phyloP scores from a whole-genome alignment of 2,797 vertebrate species.

The Macropodus opercularis region DNA sequence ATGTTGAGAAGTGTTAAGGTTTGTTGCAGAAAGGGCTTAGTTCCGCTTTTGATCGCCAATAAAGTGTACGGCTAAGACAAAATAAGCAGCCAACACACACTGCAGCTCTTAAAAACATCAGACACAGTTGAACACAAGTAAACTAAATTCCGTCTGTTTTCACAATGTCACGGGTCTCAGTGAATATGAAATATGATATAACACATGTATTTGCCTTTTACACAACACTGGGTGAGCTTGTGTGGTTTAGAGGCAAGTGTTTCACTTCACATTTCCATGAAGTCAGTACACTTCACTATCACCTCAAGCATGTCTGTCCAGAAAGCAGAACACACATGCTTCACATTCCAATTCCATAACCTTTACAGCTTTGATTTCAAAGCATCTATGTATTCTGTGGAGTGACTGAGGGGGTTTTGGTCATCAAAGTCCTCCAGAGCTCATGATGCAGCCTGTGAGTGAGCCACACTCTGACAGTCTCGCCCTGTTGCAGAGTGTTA shows the following conservation, averaged over 20 bases:
- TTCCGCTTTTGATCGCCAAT: slow-evolving; percentile 53
- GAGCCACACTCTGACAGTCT: slow-evolving; percentile 24
- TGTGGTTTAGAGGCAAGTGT: slow-evolving; percentile 38
- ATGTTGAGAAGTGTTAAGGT: slow-evolving; percentile 51
- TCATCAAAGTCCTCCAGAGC: slow-evolving; percentile 36
- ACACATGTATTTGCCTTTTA: background rate
- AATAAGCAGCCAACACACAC: background rate
- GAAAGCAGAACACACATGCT: slow-evolving; percentile 19
- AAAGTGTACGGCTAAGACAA: slow-evolving; percentile 18
- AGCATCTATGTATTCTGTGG: background rate
- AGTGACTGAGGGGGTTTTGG: slow-evolving; percentile 2
- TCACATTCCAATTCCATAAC: background rate
- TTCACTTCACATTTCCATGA: slow-evolving; percentile 68
- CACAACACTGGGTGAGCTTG: background rate
- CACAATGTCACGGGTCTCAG: background rate
- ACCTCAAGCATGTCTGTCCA: slow-evolving; percentile 12
- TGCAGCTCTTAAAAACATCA: slow-evolving; percentile 16
- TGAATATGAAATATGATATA: slow-evolving; percentile 2
- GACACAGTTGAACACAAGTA: slow-evolving; percentile 1
- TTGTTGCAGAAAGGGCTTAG: slow-evolving; percentile 40
- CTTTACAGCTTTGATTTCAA: slow-evolving; percentile 25
- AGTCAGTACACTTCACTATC: slow-evolving; percentile 28
- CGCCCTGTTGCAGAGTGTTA: slow-evolving; percentile 41
- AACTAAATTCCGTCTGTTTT: slow-evolving; percentile 13
- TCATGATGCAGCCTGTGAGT: slow-evolving; percentile 27